phyloP scores from a whole-genome alignment of 2,888 invertebrate species.

The Thymelicus acteon region DNA sequence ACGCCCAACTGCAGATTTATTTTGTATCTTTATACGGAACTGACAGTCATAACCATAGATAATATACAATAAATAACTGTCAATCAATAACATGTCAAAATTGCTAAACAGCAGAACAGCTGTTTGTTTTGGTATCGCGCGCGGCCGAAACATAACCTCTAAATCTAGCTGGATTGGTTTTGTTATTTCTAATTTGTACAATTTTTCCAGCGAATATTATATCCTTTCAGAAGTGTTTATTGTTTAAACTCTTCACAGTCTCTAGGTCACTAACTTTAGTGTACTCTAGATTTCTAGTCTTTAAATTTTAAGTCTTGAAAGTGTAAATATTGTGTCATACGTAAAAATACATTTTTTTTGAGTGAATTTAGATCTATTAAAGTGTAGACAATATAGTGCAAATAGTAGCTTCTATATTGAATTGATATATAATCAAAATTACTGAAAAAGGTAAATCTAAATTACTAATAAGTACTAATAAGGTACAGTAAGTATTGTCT shows the following conservation, averaged over 20 bases:
- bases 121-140: slow-evolving; percentile 6
- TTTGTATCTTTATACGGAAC: too few relatives aligned
- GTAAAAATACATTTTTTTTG: too few relatives aligned
- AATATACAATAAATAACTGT: too few relatives aligned
- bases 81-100: background rate
- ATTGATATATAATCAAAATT: background rate
- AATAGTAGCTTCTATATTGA: too few relatives aligned
- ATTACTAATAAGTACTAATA: too few relatives aligned
- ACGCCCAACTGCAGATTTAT: too few relatives aligned
- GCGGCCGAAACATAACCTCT: background rate
- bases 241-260: background rate
- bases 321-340: background rate
- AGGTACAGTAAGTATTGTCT: background rate
- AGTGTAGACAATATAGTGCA: too few relatives aligned
- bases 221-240: background rate
- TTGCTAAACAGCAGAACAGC: too few relatives aligned
- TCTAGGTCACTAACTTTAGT: background rate
- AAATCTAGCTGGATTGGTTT: background rate
- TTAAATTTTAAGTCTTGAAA: background rate
- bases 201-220: too few relatives aligned
- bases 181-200: background rate
- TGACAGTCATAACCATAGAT: too few relatives aligned
- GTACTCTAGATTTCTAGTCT: background rate
- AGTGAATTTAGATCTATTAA: too few relatives aligned
- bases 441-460: slow-evolving; percentile 1